A percentile compares a stretch with the other conserved stretches of the same genome.
phyloP scores from a whole-genome alignment of 1,140 invertebrate genomes.

The Atta colombica region DNA sequence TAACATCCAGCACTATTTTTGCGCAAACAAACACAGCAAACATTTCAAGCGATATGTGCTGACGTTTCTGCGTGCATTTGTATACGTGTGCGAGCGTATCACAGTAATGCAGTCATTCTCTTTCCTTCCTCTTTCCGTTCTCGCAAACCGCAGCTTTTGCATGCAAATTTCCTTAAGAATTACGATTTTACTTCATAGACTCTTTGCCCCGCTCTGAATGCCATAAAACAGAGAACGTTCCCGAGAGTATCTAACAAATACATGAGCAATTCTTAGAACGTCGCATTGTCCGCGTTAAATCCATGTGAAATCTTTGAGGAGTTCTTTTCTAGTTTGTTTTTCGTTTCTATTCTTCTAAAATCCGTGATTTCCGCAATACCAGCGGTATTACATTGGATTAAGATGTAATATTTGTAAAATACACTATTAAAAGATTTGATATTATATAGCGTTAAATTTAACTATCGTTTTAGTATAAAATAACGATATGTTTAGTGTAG shows the following conservation, averaged over 20 bases:
- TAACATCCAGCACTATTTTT: conserved; percentile 31
- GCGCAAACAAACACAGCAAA: not conserved
- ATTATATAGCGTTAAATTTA: too few relatives aligned
- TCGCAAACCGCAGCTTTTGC: conserved; percentile 58
- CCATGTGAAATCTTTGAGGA: conserved; percentile 41
- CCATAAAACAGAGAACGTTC: conserved; percentile 54
- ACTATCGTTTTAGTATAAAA: too few relatives aligned
- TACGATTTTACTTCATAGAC: conserved; percentile 64
- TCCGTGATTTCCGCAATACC: not conserved
- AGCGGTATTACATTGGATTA: not conserved
- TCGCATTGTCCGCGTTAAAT: conserved; percentile 51
- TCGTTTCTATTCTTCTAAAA: conserved; percentile 7
- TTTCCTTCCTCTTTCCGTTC: conserved; percentile 44
- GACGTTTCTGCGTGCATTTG: conserved; percentile 21
- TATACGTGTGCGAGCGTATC: conserved; percentile 45
- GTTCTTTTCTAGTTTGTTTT: not conserved
- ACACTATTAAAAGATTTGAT: too few relatives aligned
- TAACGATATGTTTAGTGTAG: too few relatives aligned
- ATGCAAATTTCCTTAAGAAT: conserved; percentile 65
- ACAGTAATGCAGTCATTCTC: conserved; percentile 52
- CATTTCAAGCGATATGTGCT: conserved; percentile 17
- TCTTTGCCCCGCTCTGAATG: conserved; percentile 36
- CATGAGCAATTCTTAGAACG: conserved; percentile 49
- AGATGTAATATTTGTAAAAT: not conserved
- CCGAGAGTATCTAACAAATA: conserved; percentile 40